Conservation (phyloP, 2,113 vertebrate species). For the Ctenodactylus gundi region DNA sequence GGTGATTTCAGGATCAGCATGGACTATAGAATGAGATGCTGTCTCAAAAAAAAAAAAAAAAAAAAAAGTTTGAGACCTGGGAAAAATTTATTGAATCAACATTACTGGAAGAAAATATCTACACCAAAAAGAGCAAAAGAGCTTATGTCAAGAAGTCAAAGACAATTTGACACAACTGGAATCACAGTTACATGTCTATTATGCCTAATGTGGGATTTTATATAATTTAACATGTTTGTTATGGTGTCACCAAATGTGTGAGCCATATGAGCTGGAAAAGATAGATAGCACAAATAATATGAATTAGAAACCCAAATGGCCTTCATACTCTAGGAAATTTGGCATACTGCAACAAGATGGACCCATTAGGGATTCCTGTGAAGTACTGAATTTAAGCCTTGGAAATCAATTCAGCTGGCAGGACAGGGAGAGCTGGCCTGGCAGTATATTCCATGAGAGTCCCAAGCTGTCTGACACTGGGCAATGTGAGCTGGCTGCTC, state of each 20-base stretch:
- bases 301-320: background rate
- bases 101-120: background rate
- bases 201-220: background rate
- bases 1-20: too few relatives aligned
- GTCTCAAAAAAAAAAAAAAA: too few relatives aligned
- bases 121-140: background rate
- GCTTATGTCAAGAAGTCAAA: background rate
- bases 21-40: too few relatives aligned
- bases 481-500: background rate
- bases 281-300: background rate
- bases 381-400: background rate
- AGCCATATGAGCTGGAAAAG: background rate
- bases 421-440: background rate
- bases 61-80: background rate
- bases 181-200: background rate
- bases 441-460: background rate
- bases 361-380: background rate
- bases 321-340: background rate
- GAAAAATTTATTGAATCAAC: background rate
- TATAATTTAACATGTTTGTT: background rate
- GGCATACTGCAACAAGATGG: background rate
- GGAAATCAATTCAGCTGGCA: conserved; percentile 22
- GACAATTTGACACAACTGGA: background rate
- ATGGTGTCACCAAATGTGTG: background rate
- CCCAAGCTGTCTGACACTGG: background rate